Base-by-base conservation (phyloP, 2,113 vertebrate genomes). In the Corapipo altera region DNA sequence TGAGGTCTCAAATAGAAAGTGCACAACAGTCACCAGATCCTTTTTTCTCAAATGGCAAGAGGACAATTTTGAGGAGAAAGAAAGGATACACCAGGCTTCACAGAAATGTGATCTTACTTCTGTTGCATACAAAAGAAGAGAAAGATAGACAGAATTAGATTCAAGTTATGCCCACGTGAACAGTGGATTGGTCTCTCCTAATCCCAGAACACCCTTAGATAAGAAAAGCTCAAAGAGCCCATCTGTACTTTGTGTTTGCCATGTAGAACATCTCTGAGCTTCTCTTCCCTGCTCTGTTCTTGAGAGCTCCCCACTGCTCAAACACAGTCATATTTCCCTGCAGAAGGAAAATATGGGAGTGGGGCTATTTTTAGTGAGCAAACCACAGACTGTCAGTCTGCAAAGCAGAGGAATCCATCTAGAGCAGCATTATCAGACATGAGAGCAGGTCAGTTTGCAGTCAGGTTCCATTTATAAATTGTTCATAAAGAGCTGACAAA, bases 401-500 rank as follows among this genome's bases (percentile, higher is more conserved):
- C 1, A 2, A 74, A 61, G 62, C n/a, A 69, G 44, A 73, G 13
- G 11, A 61, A 65, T 32, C 37, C 26, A 44, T 20, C 35, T 43
- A 30, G 18, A 73, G 37, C 15, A 48, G n/a, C 37, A 27, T 43
- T 88, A n/a, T 27, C 0, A 0, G 65, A 75, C 4, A 4, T 33
- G 15, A 72, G 22, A 76, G 12, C 6, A 11, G 58, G 70, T 93
- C 84, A 89, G 43, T 41, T 89, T 75, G 71, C 37, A 75, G 54
- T 65, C 80, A 79, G 32, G 19, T 44, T 94, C 7, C 37, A 46
- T 85, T 82, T 82, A 52, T 32, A 64, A 93, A 71, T 64, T 46
- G 23, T 67, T 95, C 46, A 37, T 89, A 44, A 85, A 75, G 43
- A 82, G 41, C 66, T 87, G 89, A 89, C n/a, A 91, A 92, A 91